A percentile compares a stretch with the other conserved stretches of the same genome.
These are phyloP conservation scores for Lasiurus borealis DNA, from an alignment of 2,113 vertebrate genomes.

Conservation along the genomic window DNA sequence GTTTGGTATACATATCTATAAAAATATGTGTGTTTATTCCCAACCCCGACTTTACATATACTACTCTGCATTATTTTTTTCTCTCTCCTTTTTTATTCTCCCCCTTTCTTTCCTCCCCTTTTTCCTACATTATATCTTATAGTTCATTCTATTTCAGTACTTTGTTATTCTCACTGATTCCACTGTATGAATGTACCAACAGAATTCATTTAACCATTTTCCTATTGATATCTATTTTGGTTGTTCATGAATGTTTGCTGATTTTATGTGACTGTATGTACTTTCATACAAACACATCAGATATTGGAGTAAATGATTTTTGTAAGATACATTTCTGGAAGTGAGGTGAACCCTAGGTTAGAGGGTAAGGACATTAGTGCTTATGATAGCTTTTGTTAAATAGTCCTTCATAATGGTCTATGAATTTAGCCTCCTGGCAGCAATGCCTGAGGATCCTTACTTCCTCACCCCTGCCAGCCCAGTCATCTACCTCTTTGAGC, in stretches of 20 bases:
- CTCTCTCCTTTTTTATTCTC: neutral
- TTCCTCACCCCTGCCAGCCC: neutral
- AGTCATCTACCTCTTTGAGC: neutral
- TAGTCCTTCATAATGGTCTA: neutral
- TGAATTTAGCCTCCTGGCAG: neutral
- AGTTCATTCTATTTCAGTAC: neutral
- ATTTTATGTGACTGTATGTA: neutral
- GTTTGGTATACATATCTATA: neutral
- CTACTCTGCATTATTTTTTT: neutral
- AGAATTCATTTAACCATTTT: neutral
- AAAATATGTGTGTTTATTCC: neutral
- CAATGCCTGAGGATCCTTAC: neutral
- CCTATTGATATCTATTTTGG: neutral
- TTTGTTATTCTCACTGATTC: constrained; percentile 35
- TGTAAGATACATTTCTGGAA: neutral
- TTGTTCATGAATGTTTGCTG: neutral
- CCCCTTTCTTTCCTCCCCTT: neutral
- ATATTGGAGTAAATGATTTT: neutral
- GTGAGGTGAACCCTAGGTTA: neutral
- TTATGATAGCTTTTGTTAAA: neutral
- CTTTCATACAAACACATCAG: neutral
- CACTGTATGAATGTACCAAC: neutral
- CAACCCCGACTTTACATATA: neutral
- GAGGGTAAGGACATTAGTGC: neutral
- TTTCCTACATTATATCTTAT: neutral